Evolutionary conservation across 1,140 invertebrate species (phyloP).

Genomic region (Drosophila pectinifera): DNA sequence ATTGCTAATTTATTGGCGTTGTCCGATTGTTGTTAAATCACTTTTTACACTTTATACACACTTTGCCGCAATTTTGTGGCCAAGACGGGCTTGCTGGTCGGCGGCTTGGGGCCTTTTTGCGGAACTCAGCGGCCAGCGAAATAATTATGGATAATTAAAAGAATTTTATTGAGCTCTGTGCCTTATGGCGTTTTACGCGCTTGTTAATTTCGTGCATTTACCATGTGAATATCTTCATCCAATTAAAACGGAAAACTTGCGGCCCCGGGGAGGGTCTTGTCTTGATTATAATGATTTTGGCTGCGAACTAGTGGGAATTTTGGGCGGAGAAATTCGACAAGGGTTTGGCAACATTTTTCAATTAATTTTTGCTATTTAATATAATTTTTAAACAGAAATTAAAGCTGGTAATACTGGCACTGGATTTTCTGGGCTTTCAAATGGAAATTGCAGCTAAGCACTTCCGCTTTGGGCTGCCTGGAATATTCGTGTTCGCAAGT

Average conservation of each 20-base stretch:
- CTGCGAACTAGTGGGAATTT: conserved; percentile 29
- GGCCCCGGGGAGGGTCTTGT: neutral
- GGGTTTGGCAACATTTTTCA: neutral
- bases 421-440: neutral
- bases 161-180: conserved; percentile 53
- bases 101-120: conserved; percentile 39
- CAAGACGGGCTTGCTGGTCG: neutral
- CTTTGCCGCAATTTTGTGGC: conserved; percentile 39
- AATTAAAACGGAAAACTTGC: conserved; percentile 29
- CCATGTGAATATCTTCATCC: conserved; percentile 50
- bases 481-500: conserved; percentile 41
- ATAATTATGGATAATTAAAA: conserved; percentile 70
- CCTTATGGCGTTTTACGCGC: conserved; percentile 60
- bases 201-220: conserved; percentile 52
- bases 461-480: conserved; percentile 29
- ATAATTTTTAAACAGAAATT: too few species aligned
- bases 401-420: too few species aligned
- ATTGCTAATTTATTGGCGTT: conserved; percentile 76
- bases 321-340: conserved; percentile 16
- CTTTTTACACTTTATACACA: conserved; percentile 64
- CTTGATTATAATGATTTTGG: neutral
- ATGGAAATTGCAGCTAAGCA: conserved; percentile 4
- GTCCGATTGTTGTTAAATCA: conserved; percentile 74
- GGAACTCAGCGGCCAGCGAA: conserved; percentile 61
- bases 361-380: too few species aligned